Percentiles rank a stretch among this genome's conserved stretches.
Evolutionary conservation across 1,140 invertebrate genomes (phyloP).

Genomic region (Drosophila quadrilineata): DNA sequence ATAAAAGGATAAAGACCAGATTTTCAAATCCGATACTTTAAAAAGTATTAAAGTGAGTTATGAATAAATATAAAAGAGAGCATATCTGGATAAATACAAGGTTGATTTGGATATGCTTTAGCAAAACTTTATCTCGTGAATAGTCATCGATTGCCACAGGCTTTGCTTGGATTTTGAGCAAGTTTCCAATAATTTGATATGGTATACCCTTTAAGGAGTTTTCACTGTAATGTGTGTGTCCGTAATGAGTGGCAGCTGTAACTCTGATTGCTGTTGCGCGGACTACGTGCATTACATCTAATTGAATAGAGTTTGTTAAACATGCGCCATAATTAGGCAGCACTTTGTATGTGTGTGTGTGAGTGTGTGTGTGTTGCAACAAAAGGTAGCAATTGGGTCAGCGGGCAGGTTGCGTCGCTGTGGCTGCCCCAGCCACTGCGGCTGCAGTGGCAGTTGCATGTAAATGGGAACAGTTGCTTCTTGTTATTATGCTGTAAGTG

Average conservation of each 20-base stretch:
- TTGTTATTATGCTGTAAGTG: slow-evolving; percentile 71
- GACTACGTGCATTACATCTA: slow-evolving; percentile 62
- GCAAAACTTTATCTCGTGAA: no score
- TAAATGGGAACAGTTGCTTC: slow-evolving; percentile 62
- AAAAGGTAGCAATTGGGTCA: slow-evolving; percentile 35
- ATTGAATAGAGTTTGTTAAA: slow-evolving; percentile 58
- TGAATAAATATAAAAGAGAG: no score
- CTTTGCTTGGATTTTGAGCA: no score
- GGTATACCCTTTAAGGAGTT: no score
- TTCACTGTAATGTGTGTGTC: slow-evolving; percentile 43
- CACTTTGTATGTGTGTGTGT: slow-evolving; percentile 4
- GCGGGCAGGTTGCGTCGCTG: no score
- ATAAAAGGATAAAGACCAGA: no score
- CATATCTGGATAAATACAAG: no score
- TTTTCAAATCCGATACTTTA: no score
- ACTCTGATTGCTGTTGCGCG: slow-evolving; percentile 15
- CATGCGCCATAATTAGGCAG: slow-evolving; percentile 40
- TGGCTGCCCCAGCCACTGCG: slow-evolving; percentile 16
- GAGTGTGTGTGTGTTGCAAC: slow-evolving; percentile 8
- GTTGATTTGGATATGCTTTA: no score
- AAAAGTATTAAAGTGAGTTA: no score
- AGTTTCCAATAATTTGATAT: no score
- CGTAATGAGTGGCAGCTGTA: slow-evolving; percentile 16
- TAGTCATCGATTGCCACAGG: no score
- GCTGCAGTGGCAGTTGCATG: slow-evolving; percentile 69